Base-by-base conservation (phyloP, 2,797 vertebrate genomes). In the Labroides dimidiatus region DNA sequence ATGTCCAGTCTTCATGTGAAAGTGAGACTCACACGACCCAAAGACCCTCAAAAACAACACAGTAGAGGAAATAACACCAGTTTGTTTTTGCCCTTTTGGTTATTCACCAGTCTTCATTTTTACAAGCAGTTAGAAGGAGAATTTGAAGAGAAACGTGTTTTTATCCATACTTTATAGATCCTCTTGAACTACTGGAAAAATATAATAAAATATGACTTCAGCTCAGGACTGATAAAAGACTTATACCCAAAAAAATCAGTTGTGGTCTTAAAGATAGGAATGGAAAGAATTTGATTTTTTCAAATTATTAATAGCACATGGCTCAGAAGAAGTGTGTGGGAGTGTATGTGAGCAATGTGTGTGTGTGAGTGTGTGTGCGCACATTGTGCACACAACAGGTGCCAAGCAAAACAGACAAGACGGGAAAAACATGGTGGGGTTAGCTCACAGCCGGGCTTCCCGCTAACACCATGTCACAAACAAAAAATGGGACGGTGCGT, bases 321-420 rank as follows among this genome's bases (percentile, higher is more conserved):
- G 69, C 64, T 69, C 75, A 75, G 45, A 65, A 59, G 48, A 59
- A 53, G 41, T 64, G 58, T 59, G 65, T 63, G 61, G 30, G 63
- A 56, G 59, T 65, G 41, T 53, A 64, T 19, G 48, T 39, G 55
- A 58, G 63, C 27, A 52, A 33, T 66, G 59, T 62, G 64, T 20
- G 43, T 47, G 58, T 21, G 17, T 57, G 51, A 64, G 68, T 19
- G 48, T 39, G 55, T 58, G 63, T 69, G 62, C 57, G 64, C n/a
- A 37, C 21, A 23, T 64, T 42, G 72, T 80, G 78, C 59, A 37
- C 77, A 76, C 56, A 87, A 87, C 84, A 93, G 86, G 84, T 93
- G 92, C 91, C 92, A 93, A 93, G 75, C 84, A 90, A 84, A 94
- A 93, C 90, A 91, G 64, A 69, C 59, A 47, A 87, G 77, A 86